Percentiles rank a stretch among this genome's conserved stretches.
Evolutionary conservation across 1,140 invertebrate species (phyloP).

Genomic region (Uloborus diversus): DNA sequence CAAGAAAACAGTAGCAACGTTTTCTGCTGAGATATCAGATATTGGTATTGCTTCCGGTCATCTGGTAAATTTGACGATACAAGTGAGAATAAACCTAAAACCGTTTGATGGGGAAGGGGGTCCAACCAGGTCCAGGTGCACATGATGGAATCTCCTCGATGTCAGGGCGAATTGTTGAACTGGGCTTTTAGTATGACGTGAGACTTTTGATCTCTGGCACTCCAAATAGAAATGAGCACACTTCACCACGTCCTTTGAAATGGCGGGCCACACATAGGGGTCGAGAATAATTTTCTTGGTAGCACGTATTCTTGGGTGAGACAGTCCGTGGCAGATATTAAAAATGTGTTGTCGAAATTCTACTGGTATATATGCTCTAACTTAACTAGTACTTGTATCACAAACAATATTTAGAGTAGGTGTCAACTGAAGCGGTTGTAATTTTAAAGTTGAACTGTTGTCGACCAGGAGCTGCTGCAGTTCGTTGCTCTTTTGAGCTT

Average conservation of each 20-base stretch:
- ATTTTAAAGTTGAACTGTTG: neutral
- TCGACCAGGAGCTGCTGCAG: neutral
- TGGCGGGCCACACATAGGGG: neutral
- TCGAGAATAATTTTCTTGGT: neutral
- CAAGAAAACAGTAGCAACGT: constrained; percentile 62
- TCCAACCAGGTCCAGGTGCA: neutral
- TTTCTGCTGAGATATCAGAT: constrained; percentile 15
- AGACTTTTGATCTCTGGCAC: neutral
- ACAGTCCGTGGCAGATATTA: neutral
- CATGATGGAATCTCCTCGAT: neutral
- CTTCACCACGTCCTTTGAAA: neutral
- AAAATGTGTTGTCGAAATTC: neutral
- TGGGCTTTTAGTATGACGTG: neutral
- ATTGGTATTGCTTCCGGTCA: neutral
- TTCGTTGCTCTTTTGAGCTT: neutral
- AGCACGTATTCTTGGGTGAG: neutral
- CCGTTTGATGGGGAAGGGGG: neutral
- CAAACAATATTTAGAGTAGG: neutral
- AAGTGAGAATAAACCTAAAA: neutral
- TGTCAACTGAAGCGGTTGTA: neutral
- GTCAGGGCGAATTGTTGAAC: neutral
- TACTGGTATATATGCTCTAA: neutral
- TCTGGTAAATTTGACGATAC: neutral
- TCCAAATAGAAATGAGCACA: neutral
- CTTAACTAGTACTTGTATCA: neutral